phyloP scores from a whole-genome alignment of 1,140 invertebrate genomes.

The Wasmannia auropunctata region DNA sequence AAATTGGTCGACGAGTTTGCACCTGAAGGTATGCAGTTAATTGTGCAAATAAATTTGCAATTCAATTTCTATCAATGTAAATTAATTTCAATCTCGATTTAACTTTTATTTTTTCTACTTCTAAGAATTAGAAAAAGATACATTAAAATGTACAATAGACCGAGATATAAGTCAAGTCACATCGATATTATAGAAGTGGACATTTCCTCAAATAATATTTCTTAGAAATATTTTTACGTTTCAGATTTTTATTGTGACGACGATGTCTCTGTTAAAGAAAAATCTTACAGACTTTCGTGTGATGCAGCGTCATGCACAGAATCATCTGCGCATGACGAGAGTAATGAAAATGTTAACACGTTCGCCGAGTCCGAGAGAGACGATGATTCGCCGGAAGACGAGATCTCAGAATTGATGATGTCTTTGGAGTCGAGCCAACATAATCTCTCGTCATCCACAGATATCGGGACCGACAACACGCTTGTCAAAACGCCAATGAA shows the following conservation, averaged over 20 bases:
- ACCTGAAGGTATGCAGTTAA: constrained; percentile 63
- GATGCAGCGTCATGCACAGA: not conserved
- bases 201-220: too few species aligned
- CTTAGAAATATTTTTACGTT: too few species aligned
- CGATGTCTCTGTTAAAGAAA: not conserved
- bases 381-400: not conserved
- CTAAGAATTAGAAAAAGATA: too few species aligned
- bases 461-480: not conserved
- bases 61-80: too few species aligned
- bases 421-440: constrained; percentile 2
- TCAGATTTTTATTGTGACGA: constrained; percentile 11
- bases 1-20: constrained; percentile 77
- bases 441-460: not conserved
- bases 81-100: too few species aligned
- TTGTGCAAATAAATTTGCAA: not conserved
- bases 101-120: too few species aligned
- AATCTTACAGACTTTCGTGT: not conserved
- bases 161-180: too few species aligned
- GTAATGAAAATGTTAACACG: not conserved
- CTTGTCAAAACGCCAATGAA: not conserved
- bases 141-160: too few species aligned
- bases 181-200: too few species aligned
- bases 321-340: not conserved
- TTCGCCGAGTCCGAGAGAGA: not conserved
- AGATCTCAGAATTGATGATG: not conserved